Base-by-base conservation (phyloP, 2,888 invertebrate genomes). In the Nycteola revayana region DNA sequence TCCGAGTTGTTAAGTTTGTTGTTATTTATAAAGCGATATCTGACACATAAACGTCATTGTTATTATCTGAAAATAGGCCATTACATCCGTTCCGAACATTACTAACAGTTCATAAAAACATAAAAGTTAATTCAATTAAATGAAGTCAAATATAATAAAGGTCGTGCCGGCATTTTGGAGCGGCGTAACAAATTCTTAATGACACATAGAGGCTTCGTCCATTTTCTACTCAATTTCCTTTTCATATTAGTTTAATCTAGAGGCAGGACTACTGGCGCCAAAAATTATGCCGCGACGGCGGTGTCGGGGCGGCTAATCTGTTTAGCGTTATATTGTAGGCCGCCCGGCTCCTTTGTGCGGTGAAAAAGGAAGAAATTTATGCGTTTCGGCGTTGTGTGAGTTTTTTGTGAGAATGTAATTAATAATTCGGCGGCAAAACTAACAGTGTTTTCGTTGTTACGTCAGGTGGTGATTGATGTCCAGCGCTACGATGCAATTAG, bases 371-470 rank as follows among this genome's bases (percentile, higher is more conserved):
- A 86, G 82, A 88, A 87, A 88, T 87, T 88, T 88, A 87, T 88
- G 83, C 80, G 81, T 83, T 85, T 84, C 88, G 88, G 87, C 82
- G 66, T 74, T 80, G 81, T 85, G 83, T 79, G 69, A 74, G 83
- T 87, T 88, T 88, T 87, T 88, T 88, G 83, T 86, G 63, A 55
- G 83, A 85, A 86, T 85, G 88, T 89, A 88, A 89, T 89, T 89
- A 89, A 89, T 89, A 89, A 88, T 88, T 88, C 86, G 84, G 89
- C 89, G 89, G 89, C 87, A 89, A 89, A 89, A 89, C 89, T 89
- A 89, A 89, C 89, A 89, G 88, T 89, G 89, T 88, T 88, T 86
- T 87, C 76, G 86, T 84, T 82, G 77, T 76, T 67, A 66, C 72
- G 73, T 73, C 76, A 62, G 59, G 59, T 43, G 28, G 69, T 87